Evolutionary conservation across 2,888 invertebrate genomes (phyloP).

Genomic region (Petrolisthes manimaculis): DNA sequence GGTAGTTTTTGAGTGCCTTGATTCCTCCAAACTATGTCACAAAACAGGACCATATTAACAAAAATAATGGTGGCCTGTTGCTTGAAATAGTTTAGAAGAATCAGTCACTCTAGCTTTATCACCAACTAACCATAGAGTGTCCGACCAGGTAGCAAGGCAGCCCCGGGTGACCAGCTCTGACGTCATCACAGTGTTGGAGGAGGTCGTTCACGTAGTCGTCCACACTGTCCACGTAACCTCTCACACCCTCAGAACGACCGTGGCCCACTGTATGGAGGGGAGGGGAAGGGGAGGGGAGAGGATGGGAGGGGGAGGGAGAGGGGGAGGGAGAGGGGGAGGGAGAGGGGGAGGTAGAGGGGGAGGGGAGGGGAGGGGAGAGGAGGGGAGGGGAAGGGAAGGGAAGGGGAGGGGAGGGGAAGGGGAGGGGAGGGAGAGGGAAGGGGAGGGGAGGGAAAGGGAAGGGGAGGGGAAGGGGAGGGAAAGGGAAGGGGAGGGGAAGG

Average conservation of each 20-base stretch:
- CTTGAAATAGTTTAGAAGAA: no score
- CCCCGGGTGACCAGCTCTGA: constrained; percentile 68
- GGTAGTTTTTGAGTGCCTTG: neutral
- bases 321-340: constrained; percentile 18
- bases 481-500: neutral
- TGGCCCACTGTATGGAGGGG: constrained; percentile 54
- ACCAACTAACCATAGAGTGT: constrained; percentile 72
- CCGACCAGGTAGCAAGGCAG: constrained; percentile 71
- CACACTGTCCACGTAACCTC: constrained; percentile 69
- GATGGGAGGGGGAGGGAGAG: neutral
- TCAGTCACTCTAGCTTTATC: no score
- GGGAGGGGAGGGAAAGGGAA: neutral
- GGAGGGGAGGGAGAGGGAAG: constrained; percentile 9
- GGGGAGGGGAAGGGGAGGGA: neutral
- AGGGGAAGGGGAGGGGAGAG: neutral
- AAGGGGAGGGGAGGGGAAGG: neutral
- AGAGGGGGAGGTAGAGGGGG: constrained; percentile 12
- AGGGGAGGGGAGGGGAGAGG: constrained; percentile 14
- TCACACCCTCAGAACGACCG: constrained; percentile 68
- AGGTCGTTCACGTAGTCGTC: constrained; percentile 70
- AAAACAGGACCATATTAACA: no score
- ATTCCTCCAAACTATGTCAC: no score
- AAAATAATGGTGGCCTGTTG: no score
- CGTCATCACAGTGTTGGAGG: constrained; percentile 69
- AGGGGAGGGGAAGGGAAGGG: constrained; percentile 16